These are phyloP conservation scores for Tichodroma muraria DNA, from an alignment of 2,113 vertebrate species.

Conservation along the genomic window DNA sequence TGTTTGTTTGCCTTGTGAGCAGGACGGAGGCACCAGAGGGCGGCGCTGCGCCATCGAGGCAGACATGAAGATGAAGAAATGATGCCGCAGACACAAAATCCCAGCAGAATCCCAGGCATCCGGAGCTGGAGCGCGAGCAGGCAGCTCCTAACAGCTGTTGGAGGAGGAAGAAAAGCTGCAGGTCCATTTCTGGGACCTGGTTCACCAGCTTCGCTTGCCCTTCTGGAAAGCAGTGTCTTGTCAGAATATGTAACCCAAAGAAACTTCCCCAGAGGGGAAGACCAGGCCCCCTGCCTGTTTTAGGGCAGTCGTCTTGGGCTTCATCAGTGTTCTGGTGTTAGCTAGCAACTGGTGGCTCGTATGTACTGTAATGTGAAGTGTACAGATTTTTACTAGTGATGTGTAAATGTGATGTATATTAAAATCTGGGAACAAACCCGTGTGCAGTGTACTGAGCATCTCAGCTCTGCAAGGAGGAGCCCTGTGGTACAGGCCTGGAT, in stretches of 20 bases:
- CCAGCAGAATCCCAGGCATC: not conserved
- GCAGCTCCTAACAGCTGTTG: not conserved
- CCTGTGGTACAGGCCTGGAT: not conserved
- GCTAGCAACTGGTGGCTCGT: constrained; percentile 71
- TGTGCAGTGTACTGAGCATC: not conserved
- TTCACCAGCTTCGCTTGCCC: not conserved
- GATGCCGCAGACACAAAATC: constrained; percentile 41
- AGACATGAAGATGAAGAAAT: constrained; percentile 99
- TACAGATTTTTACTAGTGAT: constrained; percentile 74
- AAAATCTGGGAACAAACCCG: constrained; percentile 66
- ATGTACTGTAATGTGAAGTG: constrained; percentile 77
- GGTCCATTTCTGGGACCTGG: not conserved
- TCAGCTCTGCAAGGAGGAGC: not conserved
- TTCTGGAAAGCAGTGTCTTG: not conserved
- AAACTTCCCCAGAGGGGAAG: constrained; percentile 62
- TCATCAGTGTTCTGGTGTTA: constrained; percentile 71
- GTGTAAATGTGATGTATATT: constrained; percentile 74
- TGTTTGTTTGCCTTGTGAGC: constrained; percentile 56
- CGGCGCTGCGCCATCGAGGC: constrained; percentile 98
- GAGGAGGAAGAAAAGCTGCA: not conserved
- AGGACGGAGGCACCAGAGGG: constrained; percentile 97
- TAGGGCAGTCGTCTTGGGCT: constrained; percentile 71
- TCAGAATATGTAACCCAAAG: constrained; percentile 50
- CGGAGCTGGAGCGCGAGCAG: not conserved
- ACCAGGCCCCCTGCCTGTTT: constrained; percentile 71